Conservation (phyloP, 2,888 invertebrate genomes). For the Chrysolina oricalcia region DNA sequence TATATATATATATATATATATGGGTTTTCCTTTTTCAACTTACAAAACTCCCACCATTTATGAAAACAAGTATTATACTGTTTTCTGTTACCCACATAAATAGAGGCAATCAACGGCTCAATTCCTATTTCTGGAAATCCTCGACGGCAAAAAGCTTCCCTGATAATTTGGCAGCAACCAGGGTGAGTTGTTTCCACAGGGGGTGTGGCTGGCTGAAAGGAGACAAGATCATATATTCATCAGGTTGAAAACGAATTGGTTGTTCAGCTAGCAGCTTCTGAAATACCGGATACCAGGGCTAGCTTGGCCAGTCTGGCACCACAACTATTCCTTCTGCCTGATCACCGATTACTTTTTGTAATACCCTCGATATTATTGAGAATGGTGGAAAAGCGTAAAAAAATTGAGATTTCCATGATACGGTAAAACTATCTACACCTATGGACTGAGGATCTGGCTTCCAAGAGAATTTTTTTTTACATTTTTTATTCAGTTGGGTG, state of each 20-base stretch:
- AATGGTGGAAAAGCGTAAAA: constrained; percentile 62
- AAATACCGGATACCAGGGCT: constrained; percentile 31
- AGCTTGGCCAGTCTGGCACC: constrained; percentile 31
- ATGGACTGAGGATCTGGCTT: constrained; percentile 51
- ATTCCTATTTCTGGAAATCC: constrained; percentile 5
- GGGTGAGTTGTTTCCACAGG: constrained; percentile 26
- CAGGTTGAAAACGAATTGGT: constrained; percentile 23
- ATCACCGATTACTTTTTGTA: constrained; percentile 57
- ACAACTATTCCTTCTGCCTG: constrained; percentile 29
- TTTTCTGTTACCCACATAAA: not conserved
- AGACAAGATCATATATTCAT: constrained; percentile 20
- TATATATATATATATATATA: no score
- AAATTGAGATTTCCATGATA: constrained; percentile 38
- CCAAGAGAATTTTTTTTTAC: constrained; percentile 53
- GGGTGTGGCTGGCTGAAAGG: constrained; percentile 24
- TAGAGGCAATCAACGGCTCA: not conserved
- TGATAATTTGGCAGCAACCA: constrained; percentile 32
- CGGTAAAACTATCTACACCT: constrained; percentile 58
- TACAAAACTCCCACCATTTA: not conserved
- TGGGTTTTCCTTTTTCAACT: not conserved
- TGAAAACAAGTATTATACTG: constrained; percentile 5
- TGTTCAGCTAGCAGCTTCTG: constrained; percentile 16
- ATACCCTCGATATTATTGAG: constrained; percentile 50
- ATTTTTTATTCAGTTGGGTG: constrained; percentile 31
- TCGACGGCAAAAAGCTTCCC: not conserved